phyloP scores from a whole-genome alignment of 2,113 vertebrate genomes.

The Cinclus mexicanus region DNA sequence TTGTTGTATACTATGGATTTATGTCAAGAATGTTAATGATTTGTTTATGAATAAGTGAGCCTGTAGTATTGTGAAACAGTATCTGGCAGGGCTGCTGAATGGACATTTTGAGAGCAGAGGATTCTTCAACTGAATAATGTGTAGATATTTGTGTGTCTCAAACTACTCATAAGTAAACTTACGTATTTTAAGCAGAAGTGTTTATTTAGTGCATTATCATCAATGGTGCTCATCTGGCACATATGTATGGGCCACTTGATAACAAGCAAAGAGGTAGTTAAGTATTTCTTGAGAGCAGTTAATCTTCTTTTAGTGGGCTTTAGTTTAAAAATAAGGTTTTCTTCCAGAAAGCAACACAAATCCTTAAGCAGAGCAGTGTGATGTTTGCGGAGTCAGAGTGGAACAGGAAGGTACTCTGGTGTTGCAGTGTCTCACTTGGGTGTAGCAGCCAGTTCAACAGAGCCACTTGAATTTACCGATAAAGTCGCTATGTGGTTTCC shows the following conservation, averaged over 20 bases:
- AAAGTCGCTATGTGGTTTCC: neutral
- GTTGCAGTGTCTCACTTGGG: neutral
- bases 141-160: conserved; percentile 61
- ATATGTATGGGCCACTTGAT: neutral
- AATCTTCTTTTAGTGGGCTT: neutral
- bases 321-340: neutral
- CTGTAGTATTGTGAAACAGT: conserved; percentile 74
- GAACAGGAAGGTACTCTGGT: neutral
- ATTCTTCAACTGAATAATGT: conserved; percentile 67
- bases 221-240: neutral
- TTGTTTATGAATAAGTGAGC: conserved; percentile 81
- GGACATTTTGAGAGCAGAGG: conserved; percentile 69
- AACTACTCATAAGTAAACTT: conserved; percentile 60
- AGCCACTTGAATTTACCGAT: neutral
- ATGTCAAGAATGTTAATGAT: conserved; percentile 85
- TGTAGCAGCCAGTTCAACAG: neutral
- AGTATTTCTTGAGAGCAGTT: conserved; percentile 40
- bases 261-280: neutral
- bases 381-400: neutral
- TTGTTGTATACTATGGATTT: conserved; percentile 77
- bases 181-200: conserved; percentile 45
- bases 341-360: neutral
- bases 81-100: conserved; percentile 75
- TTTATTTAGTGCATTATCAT: conserved; percentile 51
- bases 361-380: neutral